Evolutionary conservation across 1,140 invertebrate species (phyloP).

Genomic region (Brachystomella parvula): DNA sequence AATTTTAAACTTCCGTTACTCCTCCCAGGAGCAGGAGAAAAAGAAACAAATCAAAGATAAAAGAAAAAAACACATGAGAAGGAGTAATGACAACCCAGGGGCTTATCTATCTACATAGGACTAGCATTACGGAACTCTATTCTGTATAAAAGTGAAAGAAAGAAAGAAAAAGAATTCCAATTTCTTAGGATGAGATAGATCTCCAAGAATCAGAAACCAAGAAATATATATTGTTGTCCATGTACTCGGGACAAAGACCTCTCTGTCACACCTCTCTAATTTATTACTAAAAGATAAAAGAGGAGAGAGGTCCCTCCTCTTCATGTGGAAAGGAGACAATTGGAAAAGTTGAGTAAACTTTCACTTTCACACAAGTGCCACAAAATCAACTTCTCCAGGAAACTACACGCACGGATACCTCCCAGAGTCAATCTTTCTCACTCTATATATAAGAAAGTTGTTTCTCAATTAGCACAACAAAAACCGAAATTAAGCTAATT

Average conservation of each 20-base stretch:
- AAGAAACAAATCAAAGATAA: conserved; percentile 22
- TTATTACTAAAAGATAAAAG: background rate
- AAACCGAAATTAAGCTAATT: too few relatives aligned
- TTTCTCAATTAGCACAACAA: too few relatives aligned
- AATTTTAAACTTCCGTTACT: too few relatives aligned
- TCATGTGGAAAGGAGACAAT: background rate
- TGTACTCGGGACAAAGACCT: background rate
- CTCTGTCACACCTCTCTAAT: background rate
- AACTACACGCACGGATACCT: too few relatives aligned
- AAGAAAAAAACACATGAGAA: conserved; percentile 29
- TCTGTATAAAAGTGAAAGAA: background rate
- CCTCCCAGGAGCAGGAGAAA: background rate
- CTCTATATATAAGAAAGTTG: too few relatives aligned
- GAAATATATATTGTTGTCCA: background rate
- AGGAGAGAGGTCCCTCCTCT: too few relatives aligned
- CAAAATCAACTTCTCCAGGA: too few relatives aligned
- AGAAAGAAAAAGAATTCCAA: background rate
- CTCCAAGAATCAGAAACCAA: background rate
- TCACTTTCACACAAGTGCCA: background rate
- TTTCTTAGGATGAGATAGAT: background rate
- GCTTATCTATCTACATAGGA: conserved; percentile 33
- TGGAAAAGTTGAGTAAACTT: background rate
- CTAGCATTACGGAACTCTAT: conserved; percentile 16
- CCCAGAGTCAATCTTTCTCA: too few relatives aligned
- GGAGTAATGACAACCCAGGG: conserved; percentile 30